Evolutionary conservation across 2,797 vertebrate genomes (phyloP), one percentile per base, ranked within the genome.

Genomic region (Triplophysa yarkandensis): DNA sequence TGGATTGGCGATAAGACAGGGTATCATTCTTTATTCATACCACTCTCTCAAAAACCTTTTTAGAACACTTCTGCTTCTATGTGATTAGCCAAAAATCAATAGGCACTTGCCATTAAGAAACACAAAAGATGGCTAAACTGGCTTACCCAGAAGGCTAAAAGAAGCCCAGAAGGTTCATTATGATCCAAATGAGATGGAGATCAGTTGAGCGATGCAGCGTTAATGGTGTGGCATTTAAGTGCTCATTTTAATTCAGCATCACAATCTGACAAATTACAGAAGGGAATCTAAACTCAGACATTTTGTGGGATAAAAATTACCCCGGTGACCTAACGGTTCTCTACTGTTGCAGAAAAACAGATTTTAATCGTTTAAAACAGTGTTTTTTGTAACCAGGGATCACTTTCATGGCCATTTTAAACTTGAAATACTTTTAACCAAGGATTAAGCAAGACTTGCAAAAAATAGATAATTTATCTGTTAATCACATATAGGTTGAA

Each of bases 21-120:
- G 72, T 82, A 61, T 75, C 77, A 76, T 82, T 68, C 63, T 82
- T 82, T 74, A 85, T 86, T 86, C 65, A 80, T 75, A 63, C 39
- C 13, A 16, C 32, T n/a, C 67, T 74, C 36, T 58, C 44, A 68
- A 34, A 71, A 43, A 64, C 57, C 58, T 52, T 74, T 68, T 71
- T 27, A 73, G 71, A 50, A 32, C 39, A 28, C 52, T 62, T 82
- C 44, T 74, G 70, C 61, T 77, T 41, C 68, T 67, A 46, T 72
- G 71, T 69, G 78, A 83, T 84, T 83, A 83, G 77, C 44, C 43
- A 71, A 54, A 66, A 73, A 84, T 83, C 77, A 82, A 76, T 83
- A 65, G 60, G 43, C 55, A 80, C 57, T 63, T 70, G 64, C 71
- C 61, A 76, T 73, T 68, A 30, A 77, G 16, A 41, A 74, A 70